Evolutionary conservation across 2,888 invertebrate genomes (phyloP), one percentile per base, ranked within the genome.

Genomic region (Tenthredo mesomela): DNA sequence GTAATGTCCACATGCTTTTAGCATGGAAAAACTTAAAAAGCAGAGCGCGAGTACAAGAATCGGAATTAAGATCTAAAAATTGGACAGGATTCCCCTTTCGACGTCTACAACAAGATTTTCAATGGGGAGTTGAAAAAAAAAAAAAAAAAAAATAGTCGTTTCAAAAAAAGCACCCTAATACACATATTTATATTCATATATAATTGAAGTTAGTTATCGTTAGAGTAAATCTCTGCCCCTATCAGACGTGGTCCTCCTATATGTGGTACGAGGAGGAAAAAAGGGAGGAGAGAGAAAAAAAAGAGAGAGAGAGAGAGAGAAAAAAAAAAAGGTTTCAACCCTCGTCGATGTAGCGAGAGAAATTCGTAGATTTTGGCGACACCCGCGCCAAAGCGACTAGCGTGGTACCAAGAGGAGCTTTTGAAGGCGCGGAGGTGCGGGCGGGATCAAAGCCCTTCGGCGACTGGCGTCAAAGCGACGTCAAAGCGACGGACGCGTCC

Each of bases 401-500:
- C 78, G 80, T 65, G 82, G 85, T 70, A 86, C 82, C 86, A 85
- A 58, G 65, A 82, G 82, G 61, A 82, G 82, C 65, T n/a, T 65
- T 25, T 9, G 82, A 25, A 5, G 80, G 67, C 29, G 82, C 67
- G 82, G 50, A 67, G 80, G 70, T 71, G 84, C 70, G 67, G 82
- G 67, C 54, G 54, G 82, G 82, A 82, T 82, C 82, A 70, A 82
- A 82, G 82, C 82, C 43, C 82, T 67, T 70, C 84, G 84, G 47
- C 70, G 71, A 82, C 78, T 67, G 70, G 78, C 80, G 84, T 85
- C 80, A 85, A 85, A 85, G 84, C 84, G 84, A 78, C 80, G 84
- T 85, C 84, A 85, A 85, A 85, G 84, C 84, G 84, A 70, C 80
- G 80, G 78, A 82, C 80, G 84, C 84, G 33, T 77, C 77, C 80